A percentile compares a stretch with the other conserved stretches of the same genome.
phyloP scores from a whole-genome alignment of 2,113 vertebrate genomes.

The Chionis minor region DNA sequence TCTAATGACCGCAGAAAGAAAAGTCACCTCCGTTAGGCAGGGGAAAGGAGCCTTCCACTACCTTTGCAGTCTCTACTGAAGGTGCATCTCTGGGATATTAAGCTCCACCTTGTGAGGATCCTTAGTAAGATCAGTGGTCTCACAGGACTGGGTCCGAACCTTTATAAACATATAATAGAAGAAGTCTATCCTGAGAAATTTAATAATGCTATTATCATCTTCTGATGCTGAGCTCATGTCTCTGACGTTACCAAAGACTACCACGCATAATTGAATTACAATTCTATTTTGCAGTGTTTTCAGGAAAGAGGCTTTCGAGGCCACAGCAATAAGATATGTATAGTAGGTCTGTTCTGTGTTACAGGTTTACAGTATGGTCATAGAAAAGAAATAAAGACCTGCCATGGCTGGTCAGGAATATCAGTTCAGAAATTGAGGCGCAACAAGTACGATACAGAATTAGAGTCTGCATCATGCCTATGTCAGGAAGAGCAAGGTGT shows the following conservation, averaged over 20 bases:
- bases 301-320: not conserved
- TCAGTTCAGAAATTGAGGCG: not conserved
- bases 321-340: not conserved
- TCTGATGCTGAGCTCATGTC: not conserved
- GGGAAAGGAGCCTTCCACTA: not conserved
- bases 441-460: not conserved
- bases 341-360: not conserved
- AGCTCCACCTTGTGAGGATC: not conserved
- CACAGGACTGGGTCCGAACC: not conserved
- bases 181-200: not conserved
- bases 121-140: not conserved
- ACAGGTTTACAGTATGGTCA: not conserved
- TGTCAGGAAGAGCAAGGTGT: not conserved
- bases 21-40: not conserved
- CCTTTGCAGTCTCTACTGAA: not conserved
- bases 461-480: not conserved
- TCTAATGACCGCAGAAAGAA: not conserved
- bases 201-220: not conserved
- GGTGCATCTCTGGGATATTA: not conserved
- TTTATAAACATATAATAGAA: not conserved
- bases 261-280: not conserved
- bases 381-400: not conserved
- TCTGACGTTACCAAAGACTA: not conserved
- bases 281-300: not conserved
- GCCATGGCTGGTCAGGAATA: not conserved